Evolutionary conservation across 2,888 invertebrate species (phyloP), one percentile per base, ranked within the genome.

Genomic region (Agonopterix subpropinquella): DNA sequence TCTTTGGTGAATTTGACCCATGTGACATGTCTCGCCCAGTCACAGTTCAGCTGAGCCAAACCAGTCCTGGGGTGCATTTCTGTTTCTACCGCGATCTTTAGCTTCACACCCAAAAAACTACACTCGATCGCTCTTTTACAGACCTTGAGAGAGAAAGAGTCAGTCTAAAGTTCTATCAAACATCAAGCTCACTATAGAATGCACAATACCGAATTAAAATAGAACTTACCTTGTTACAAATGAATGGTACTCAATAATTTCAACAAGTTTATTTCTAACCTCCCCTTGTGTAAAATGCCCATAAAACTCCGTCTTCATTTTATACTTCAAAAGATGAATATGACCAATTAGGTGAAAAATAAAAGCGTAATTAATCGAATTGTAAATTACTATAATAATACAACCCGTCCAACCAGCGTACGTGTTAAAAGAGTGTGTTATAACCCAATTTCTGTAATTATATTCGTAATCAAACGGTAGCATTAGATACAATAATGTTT

Each of bases 391-490:
- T 1, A 72, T 45, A 0, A 65, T 44, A 0, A 45, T 39, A 8
- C 57, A 58, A 0, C 55, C 63, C 11, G 10, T 11, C 4, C 53
- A 50, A 1, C 53, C 56, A 4, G 57, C 4, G 43, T 70, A 67
- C 0, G 57, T 36, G 28, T 66, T 63, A 0, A 61, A 13, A 1
- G 48, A 8, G 10, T 68, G 65, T 8, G 64, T 50, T 0, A 67
- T 41, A 2, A 55, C 28, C 67, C 70, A 77, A 36, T 64, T 58
- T 4, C 45, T 50, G 35, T 57, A 64, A 37, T 70, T 58, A 43
- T 65, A 67, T 37, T 62, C 64, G 39, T 74, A 74, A 36, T 74
- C 72, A 18, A 68, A 65, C 1, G 75, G 76, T 51, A 70, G 50
- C 63, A 66, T 64, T 37, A 70, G 43, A 39, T 71, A 74, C 1